Evolutionary conservation across 2,888 invertebrate genomes (phyloP).

Genomic region (Volucella inanis): DNA sequence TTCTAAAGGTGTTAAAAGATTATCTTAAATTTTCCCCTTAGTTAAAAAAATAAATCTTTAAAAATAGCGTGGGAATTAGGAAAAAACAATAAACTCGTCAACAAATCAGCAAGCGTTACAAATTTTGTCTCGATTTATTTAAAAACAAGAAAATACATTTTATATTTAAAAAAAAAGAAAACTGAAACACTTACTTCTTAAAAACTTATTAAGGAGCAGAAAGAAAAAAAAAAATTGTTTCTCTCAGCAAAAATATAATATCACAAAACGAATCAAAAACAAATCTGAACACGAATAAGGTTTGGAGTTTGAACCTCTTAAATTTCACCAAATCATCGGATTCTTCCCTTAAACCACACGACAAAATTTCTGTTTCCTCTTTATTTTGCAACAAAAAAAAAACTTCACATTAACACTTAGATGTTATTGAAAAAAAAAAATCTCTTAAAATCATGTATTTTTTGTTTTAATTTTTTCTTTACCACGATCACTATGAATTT

Average conservation of each 20-base stretch:
- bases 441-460: background rate
- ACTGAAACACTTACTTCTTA: constrained; percentile 51
- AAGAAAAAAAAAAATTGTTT: constrained; percentile 30
- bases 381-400: background rate
- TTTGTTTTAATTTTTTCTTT: background rate
- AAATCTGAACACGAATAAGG: constrained; percentile 30
- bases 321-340: constrained; percentile 63
- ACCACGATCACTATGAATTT: constrained; percentile 19
- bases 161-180: constrained; percentile 4
- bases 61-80: no score
- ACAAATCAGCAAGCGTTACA: background rate
- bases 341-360: constrained; percentile 19
- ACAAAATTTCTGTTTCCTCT: constrained; percentile 17
- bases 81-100: no score
- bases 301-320: constrained; percentile 42
- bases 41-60: no score
- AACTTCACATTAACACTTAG: constrained; percentile 9
- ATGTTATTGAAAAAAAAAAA: background rate
- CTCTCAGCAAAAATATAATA: constrained; percentile 56
- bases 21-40: no score
- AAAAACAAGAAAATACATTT: constrained; percentile 3
- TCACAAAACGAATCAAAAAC: constrained; percentile 36
- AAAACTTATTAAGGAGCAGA: constrained; percentile 19
- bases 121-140: background rate
- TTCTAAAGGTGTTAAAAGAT: no score